Base-by-base conservation (phyloP, 1,140 invertebrate genomes). In the Drosophila paulistorum region DNA sequence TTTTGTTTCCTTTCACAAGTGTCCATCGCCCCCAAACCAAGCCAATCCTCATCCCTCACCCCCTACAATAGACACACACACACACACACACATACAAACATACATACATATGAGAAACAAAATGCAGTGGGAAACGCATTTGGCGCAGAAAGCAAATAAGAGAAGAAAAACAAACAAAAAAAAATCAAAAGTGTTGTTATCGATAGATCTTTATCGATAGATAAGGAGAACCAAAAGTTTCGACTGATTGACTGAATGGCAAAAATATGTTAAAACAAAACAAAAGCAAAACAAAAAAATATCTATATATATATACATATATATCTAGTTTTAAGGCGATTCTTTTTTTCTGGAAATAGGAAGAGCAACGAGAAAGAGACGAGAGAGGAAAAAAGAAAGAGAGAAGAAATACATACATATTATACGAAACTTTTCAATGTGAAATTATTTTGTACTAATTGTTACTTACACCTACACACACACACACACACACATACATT, bases 201-300 rank as follows among this genome's bases (percentile, higher is more conserved):
- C 61, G 67, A 75, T 74, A 45, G 37, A 55, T 63, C 17, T 74
- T 62, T 75, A 51, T 51, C 45, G 60, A 23, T 37, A 62, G 37
- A 62, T 72, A 66, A 66, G 62, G 64, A 79, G 80, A 73, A 79
- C 90, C 90, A 80, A 91, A 89, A 82, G 90, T 91, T 91, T 91
- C 90, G 81, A 91, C 90, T 91, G 90, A 91, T 91, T 91, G 90
- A 91, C 90, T 91, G 90, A 91, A 91, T 91, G 90, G 90, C 86
- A 87, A 91, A 90, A 83, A 86, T 82, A 86, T 51, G 20, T 51
- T 51, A 48, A 48, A 48, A 30, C 4, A 30, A 30, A 30, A 48
- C 20, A 30, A 30, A 17, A 48, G 6, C 26, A 30, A 30, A 48
- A 14, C 7, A 51, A 51, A 51, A 51, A 17, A 48, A 51, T 10